Conservation (phyloP, 2,113 vertebrate species). For the Toxotes jaculatrix region DNA sequence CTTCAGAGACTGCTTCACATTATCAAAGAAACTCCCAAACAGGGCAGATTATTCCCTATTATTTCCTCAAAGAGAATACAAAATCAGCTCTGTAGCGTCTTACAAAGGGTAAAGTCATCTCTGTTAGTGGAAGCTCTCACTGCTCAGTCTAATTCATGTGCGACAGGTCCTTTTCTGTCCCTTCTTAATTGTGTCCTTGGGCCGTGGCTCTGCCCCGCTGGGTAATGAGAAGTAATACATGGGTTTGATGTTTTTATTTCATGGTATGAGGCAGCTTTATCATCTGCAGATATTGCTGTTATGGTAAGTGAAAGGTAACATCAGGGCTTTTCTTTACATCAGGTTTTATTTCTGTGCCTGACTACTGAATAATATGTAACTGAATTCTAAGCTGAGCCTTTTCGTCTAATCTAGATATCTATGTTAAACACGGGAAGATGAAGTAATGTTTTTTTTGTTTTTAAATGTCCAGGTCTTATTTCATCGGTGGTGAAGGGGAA, state of each 20-base stretch:
- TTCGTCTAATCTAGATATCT: neutral
- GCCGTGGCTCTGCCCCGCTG: slow-evolving; percentile 21
- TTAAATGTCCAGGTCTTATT: neutral
- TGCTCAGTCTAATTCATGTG: slow-evolving; percentile 25
- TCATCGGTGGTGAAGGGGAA: slow-evolving; percentile 6
- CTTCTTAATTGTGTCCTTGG: slow-evolving; percentile 64
- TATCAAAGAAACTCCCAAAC: slow-evolving; percentile 50
- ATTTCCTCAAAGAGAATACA: slow-evolving; percentile 68
- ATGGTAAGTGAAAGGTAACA: slow-evolving; percentile 18
- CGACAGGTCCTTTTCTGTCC: slow-evolving; percentile 29
- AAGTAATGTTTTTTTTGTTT: neutral
- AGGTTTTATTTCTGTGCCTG: neutral
- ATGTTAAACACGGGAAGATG: neutral
- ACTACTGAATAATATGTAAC: neutral
- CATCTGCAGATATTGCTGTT: slow-evolving; percentile 33
- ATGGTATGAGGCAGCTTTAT: slow-evolving; percentile 21
- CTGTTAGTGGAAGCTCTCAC: slow-evolving; percentile 34
- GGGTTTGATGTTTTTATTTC: slow-evolving; percentile 60
- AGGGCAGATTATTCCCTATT: slow-evolving; percentile 40
- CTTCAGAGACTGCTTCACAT: slow-evolving; percentile 41
- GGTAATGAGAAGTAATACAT: slow-evolving; percentile 40
- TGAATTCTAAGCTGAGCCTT: neutral
- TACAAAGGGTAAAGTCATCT: slow-evolving; percentile 38
- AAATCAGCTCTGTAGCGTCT: slow-evolving; percentile 35
- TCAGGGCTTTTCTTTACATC: slow-evolving; percentile 12